Base-by-base conservation (phyloP, 2,113 vertebrate genomes). In the Neolamprologus longior region DNA sequence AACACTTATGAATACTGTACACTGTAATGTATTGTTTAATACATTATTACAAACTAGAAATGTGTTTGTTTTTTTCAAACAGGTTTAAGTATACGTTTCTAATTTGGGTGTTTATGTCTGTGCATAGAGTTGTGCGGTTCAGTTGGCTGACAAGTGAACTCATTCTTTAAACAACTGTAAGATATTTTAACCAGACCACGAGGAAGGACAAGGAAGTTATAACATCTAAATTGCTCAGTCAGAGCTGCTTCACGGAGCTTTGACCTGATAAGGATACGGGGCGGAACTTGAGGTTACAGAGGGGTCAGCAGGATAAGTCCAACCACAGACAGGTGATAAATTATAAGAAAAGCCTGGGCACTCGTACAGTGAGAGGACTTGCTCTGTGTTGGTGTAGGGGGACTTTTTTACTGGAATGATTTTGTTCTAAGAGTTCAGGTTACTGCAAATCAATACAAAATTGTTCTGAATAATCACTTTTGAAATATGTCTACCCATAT, bases 241-340 rank as follows among this genome's bases (percentile, higher is more conserved):
- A 33, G 26, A 71, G 9, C 17, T 53, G 55, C 58, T 76, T 84
- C 31, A 61, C 10, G 11, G 68, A 90, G 80, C 54, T 86, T 89
- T 87, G 88, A 90, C 76, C 90, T 91, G 90, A 92, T 93, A 84
- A 92, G 85, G 88, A 85, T 58, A 83, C 78, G 9, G 37, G 58
- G 50, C 4, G 5, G 57, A 8, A 66, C 80, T 71, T 7, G 10
- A 86, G 90, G 92, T 94, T 35, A 92, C 45, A 28, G 80, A 81
- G 42, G 81, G 93, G 91, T 90, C 92, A 86, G 54, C 31, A 53
- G 35, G n/a, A 68, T 15, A 81, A 81, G 11, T 24, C 47, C 37
- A 11, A 52, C 45, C 45, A 52, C 45, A 78, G 73, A 78, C 45
- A 31, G 10, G 26, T 52, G 73, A 78, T 31, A 28, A 78, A 52